These are phyloP conservation scores for Cyprinodon brontotheroides DNA, from an alignment of 2,113 vertebrate species.

Conservation along the genomic window DNA sequence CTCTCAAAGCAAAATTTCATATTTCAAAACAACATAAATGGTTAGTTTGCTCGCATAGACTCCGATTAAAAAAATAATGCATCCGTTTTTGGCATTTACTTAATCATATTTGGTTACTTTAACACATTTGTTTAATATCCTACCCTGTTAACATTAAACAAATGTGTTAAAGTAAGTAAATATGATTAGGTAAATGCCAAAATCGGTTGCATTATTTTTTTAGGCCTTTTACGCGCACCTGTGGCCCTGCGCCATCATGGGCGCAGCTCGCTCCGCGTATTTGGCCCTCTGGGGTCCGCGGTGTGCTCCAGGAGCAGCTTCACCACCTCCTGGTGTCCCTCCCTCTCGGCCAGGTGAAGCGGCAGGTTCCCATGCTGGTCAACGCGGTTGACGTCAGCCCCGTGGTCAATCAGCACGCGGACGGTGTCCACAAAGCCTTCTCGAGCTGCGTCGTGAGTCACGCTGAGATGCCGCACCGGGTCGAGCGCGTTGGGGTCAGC, in stretches of 20 bases:
- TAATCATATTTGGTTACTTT: too few relatives aligned
- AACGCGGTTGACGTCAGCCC: slow-evolving; percentile 85
- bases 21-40: too few relatives aligned
- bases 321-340: slow-evolving; percentile 85
- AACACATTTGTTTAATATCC: too few relatives aligned
- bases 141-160: too few relatives aligned
- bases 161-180: too few relatives aligned
- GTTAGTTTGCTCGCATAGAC: too few relatives aligned
- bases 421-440: slow-evolving; percentile 89
- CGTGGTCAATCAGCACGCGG: slow-evolving; percentile 77
- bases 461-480: slow-evolving; percentile 81
- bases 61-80: too few relatives aligned
- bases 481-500: slow-evolving; percentile 87
- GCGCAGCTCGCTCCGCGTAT: slow-evolving; percentile 79
- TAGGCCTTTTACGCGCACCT: slow-evolving; percentile 33
- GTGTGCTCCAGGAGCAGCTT: slow-evolving; percentile 78
- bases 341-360: slow-evolving; percentile 86
- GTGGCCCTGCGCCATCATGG: slow-evolving; percentile 80
- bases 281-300: slow-evolving; percentile 76
- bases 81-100: too few relatives aligned
- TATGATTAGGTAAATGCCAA: too few relatives aligned
- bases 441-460: slow-evolving; percentile 89
- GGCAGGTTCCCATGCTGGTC: slow-evolving; percentile 88
- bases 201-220: too few relatives aligned
- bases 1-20: too few relatives aligned